These are phyloP conservation scores for Oscheius sp. DNA, from an alignment of 2,888 invertebrate genomes.

Conservation along the genomic window DNA sequence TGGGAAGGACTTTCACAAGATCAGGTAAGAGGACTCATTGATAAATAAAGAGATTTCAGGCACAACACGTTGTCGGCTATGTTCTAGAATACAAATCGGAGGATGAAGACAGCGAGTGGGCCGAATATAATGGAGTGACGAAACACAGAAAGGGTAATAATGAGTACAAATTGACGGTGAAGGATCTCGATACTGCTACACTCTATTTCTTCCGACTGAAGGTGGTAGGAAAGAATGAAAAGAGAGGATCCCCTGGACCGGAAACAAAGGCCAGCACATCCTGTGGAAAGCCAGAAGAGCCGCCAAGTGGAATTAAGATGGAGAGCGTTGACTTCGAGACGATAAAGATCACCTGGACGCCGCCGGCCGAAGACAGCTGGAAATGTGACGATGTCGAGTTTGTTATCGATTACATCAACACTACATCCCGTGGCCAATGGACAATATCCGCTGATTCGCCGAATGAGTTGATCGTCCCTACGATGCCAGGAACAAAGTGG, in stretches of 20 bases:
- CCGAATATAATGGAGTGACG: constrained; percentile 67
- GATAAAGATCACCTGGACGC: constrained; percentile 64
- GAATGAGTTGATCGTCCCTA: constrained; percentile 49
- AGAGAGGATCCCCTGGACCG: constrained; percentile 68
- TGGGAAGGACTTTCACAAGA: constrained; percentile 67
- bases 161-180: constrained; percentile 65
- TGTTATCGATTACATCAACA: constrained; percentile 68
- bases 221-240: constrained; percentile 70
- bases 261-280: constrained; percentile 67
- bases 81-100: constrained; percentile 70
- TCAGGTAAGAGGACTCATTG: constrained; percentile 8
- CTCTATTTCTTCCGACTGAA: constrained; percentile 70
- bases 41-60: constrained; percentile 30
- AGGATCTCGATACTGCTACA: constrained; percentile 66
- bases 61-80: constrained; percentile 68
- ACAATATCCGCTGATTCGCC: constrained; percentile 43
- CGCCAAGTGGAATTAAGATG: constrained; percentile 63
- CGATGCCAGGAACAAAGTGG: constrained; percentile 68
- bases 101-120: constrained; percentile 60
- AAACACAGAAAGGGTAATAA: constrained; percentile 57
- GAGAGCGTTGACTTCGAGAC: constrained; percentile 65
- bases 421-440: constrained; percentile 54
- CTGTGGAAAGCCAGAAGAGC: constrained; percentile 68
- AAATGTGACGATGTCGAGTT: constrained; percentile 67
- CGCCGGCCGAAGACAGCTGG: constrained; percentile 68